Evolutionary conservation across 2,888 invertebrate genomes (phyloP).

Genomic region (Tetragnatha montana): DNA sequence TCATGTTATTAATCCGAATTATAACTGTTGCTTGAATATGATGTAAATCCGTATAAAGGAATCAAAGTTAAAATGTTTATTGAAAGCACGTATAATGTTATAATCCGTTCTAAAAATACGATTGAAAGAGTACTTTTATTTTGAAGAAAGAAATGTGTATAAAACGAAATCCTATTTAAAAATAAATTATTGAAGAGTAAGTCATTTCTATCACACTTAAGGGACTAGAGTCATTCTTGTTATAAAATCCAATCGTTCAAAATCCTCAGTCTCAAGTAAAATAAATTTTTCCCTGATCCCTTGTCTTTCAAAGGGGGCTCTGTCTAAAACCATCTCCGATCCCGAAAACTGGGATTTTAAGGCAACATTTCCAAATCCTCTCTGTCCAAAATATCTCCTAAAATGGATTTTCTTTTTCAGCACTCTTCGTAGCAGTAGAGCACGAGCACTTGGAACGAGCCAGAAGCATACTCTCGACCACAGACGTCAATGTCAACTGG

Average conservation of each 20-base stretch:
- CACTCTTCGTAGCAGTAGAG: slow-evolving; percentile 95
- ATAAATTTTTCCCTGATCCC: neutral
- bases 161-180: no score
- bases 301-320: neutral
- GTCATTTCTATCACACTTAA: no score
- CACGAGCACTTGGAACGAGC: slow-evolving; percentile 95
- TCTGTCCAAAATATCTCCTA: slow-evolving; percentile 32
- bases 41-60: no score
- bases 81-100: no score
- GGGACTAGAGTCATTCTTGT: no score
- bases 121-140: no score
- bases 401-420: slow-evolving; percentile 78
- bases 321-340: neutral
- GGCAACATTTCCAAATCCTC: neutral
- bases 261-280: neutral
- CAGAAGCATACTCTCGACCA: slow-evolving; percentile 91
- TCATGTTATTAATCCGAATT: no score
- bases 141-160: no score
- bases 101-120: no score
- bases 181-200: no score
- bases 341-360: neutral
- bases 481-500: slow-evolving; percentile 96
- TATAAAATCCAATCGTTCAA: neutral
- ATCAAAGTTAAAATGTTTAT: no score
- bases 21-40: no score